Base-by-base conservation (phyloP, 23 tunicate genomes). In the Diplosoma virens region DNA sequence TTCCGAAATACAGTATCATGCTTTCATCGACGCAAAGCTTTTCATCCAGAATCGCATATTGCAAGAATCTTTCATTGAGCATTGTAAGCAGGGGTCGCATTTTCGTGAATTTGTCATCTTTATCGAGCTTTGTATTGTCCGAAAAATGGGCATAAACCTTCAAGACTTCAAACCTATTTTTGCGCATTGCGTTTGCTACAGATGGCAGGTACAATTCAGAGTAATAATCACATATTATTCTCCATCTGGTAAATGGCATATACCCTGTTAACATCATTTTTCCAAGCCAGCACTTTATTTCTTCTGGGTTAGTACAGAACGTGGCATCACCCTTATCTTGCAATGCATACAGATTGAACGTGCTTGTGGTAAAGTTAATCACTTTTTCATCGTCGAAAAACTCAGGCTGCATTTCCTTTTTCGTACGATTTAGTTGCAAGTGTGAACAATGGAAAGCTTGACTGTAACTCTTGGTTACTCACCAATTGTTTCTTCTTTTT, bases 201-300 rank as follows among this genome's bases (percentile, higher is more conserved):
- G 63, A 56, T 56, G 63, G 63, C 63, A 20, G 63, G 6, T 56
- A 6, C 6, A 25, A 16, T 56, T 56, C 63, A 20, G 63, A 56
- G 21, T 56, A 25, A 56, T 56, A 56, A 22, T 56, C 24, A 22
- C 63, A 4, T 20, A 11, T 56, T 25, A 56, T 56, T 56, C 63
- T 56, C 63, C 63, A 56, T 56, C 63, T 56, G 63, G 63, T 22
- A 56, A 56, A 56, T 56, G 63, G 25, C 21, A 56, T 56, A 56
- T 14, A 14, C 50, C 14, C 50, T 41, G 50, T 41, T 41, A 14
- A 41, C 50, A 41, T 41, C 14, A 41, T 16, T 56, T 4, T 56
- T 14, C 63, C 63, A 56, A 56, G 63, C 63, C 63, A 56, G 24
- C 63, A 56, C 63, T 56, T 56, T 20, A 56, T 56, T 56, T 56